Percentiles rank a stretch among this genome's conserved stretches.
Conservation (phyloP, 2,888 invertebrate species). For the Heteromurus nitidus region DNA sequence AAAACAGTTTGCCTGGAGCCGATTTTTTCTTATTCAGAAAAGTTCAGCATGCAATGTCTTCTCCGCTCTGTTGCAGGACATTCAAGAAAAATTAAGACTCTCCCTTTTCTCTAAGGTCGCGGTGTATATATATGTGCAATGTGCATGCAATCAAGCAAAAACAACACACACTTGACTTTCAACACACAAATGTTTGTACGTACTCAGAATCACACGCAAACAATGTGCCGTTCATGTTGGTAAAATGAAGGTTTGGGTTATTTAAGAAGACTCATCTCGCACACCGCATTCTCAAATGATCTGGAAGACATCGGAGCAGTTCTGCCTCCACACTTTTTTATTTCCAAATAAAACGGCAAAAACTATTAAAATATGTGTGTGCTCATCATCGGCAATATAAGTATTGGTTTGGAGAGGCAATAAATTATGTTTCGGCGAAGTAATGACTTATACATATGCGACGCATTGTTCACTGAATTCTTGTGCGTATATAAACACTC, state of each 20-base stretch:
- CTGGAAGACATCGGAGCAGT: neutral
- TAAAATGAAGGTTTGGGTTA: slow-evolving; percentile 27
- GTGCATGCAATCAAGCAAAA: neutral
- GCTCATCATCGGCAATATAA: slow-evolving; percentile 18
- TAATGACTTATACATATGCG: slow-evolving; percentile 21
- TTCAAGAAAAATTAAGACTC: neutral
- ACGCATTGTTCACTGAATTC: neutral
- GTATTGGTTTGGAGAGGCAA: slow-evolving; percentile 38
- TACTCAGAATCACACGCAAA: slow-evolving; percentile 4
- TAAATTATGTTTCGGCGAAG: slow-evolving; percentile 48
- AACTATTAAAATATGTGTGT: slow-evolving; percentile 31
- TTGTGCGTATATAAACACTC: slow-evolving; percentile 13
- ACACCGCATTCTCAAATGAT: neutral
- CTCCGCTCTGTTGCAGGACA: neutral
- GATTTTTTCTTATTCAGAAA: neutral
- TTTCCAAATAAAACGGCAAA: neutral
- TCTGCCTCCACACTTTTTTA: neutral
- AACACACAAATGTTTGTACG: too few species aligned
- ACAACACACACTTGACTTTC: too few species aligned
- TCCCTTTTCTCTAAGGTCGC: too few species aligned
- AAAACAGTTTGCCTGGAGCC: slow-evolving; percentile 29
- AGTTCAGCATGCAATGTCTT: neutral
- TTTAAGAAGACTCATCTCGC: slow-evolving; percentile 19
- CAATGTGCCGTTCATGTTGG: neutral
- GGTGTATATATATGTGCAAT: too few species aligned